A percentile compares a stretch with the other conserved stretches of the same genome.
phyloP scores from a whole-genome alignment of 1,140 invertebrate genomes.

The Drosophila triauraria region DNA sequence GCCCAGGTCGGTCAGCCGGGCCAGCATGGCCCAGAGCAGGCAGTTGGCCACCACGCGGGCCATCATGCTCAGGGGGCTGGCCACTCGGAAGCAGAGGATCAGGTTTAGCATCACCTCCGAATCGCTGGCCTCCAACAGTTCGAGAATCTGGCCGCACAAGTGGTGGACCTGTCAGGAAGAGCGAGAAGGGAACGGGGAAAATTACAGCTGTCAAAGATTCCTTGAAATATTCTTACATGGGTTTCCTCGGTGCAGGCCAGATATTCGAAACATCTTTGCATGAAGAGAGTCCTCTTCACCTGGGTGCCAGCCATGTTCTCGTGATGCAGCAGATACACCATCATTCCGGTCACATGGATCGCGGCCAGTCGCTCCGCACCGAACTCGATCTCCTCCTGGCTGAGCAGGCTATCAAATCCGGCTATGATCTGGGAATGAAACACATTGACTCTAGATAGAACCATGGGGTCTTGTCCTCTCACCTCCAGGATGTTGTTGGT shows the following conservation, averaged over 20 bases:
- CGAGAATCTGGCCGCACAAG: slow-evolving; percentile 37
- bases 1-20: slow-evolving; percentile 50
- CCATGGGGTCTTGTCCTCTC: background rate
- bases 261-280: slow-evolving; percentile 62
- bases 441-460: background rate
- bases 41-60: slow-evolving; percentile 55
- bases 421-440: slow-evolving; percentile 24
- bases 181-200: background rate
- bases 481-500: slow-evolving; percentile 58
- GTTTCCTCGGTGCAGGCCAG: slow-evolving; percentile 64
- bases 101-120: slow-evolving; percentile 52
- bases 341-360: slow-evolving; percentile 56
- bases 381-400: slow-evolving; percentile 50
- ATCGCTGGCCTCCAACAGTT: slow-evolving; percentile 36
- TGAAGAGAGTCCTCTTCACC: slow-evolving; percentile 52
- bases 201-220: too few species aligned
- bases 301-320: slow-evolving; percentile 36
- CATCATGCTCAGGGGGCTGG: slow-evolving; percentile 53
- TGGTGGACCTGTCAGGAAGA: slow-evolving; percentile 41
- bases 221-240: slow-evolving; percentile 18
- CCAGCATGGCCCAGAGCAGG: slow-evolving; percentile 59
- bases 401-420: slow-evolving; percentile 47
- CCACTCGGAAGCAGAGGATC: slow-evolving; percentile 53
- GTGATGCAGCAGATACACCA: slow-evolving; percentile 58
- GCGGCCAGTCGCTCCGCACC: slow-evolving; percentile 50